Evolutionary conservation across 2,113 vertebrate genomes (phyloP), one percentile per base, ranked within the genome.

Genomic region (Hemichromis elongatus): DNA sequence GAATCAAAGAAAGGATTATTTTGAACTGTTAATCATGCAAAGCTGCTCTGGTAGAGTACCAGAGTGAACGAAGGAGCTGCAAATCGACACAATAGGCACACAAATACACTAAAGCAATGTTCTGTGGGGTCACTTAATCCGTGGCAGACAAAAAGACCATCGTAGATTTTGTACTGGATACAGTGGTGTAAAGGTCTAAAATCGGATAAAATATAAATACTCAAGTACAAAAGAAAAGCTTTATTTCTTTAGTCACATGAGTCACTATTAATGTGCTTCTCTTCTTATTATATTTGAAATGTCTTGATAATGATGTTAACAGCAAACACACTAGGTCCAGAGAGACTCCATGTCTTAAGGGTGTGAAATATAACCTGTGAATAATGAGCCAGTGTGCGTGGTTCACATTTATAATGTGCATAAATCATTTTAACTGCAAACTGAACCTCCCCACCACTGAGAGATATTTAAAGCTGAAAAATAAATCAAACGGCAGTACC

Each of bases 11-110:
- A 19, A 47, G 21, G 24, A 45, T 18, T 73, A 70, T 11, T 68
- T 42, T 42, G n/a, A 42, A 45, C 63, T 45, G 42, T 16, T 1
- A 24, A 45, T 47, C 66, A 47, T 18, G 66, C 24, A 73, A 68
- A 68, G 37, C n/a, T 24, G 37, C n/a, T 68, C 63, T 68, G 37
- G 3, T 68, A 68, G 5, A 47, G 40, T 18, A 26, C 40, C 7
- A 18, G 21, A 47, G 47, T 73, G 0, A 47, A 47, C 45, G 8
- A 1, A 26, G 3, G 21, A 73, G 24, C 2, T 73, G 1, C 8
- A 45, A 73, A 73, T 0, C 14, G 37, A 42, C 37, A 45, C 13
- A 70, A 6, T 10, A 70, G 21, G 0, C 14, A 42, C n/a, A 42
- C 13, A 6, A 45, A 45, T 45, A 16, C 47, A 18, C 16, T 8